These are phyloP conservation scores for Erythrocercus mccallii DNA, from an alignment of 2,113 vertebrate genomes.

Conservation along the genomic window DNA sequence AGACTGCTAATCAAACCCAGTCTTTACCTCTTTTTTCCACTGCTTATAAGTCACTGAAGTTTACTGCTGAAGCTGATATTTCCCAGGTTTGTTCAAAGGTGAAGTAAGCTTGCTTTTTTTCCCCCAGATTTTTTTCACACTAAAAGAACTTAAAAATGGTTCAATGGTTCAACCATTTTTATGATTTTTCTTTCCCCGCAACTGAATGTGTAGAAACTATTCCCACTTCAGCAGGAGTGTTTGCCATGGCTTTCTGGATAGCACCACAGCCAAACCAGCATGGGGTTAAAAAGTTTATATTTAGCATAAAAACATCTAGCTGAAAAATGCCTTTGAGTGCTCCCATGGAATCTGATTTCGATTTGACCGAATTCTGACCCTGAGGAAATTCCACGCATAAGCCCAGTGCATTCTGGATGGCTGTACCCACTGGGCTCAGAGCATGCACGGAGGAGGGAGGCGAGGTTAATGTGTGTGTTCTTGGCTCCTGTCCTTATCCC, in stretches of 20 bases:
- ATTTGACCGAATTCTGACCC: constrained; percentile 42
- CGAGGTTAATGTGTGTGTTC: not conserved
- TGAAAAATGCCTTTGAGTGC: constrained; percentile 41
- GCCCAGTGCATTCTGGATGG: not conserved
- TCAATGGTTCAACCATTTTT: not conserved
- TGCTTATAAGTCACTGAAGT: not conserved
- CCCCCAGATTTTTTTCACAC: not conserved
- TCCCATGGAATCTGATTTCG: constrained; percentile 22
- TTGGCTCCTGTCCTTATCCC: not conserved
- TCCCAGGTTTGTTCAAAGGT: not conserved
- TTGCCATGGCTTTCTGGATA: not conserved
- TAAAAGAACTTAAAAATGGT: not conserved
- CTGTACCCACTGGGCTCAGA: not conserved
- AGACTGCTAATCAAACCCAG: not conserved
- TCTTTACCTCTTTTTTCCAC: not conserved
- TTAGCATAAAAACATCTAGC: constrained; percentile 8
- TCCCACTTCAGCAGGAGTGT: not conserved
- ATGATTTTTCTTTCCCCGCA: not conserved
- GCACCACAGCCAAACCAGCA: not conserved
- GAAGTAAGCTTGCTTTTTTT: not conserved
- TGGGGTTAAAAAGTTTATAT: constrained; percentile 27
- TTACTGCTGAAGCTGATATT: not conserved
- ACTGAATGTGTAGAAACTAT: not conserved
- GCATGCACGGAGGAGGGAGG: not conserved
- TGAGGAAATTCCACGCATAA: not conserved